These are phyloP conservation scores for Aptenodytes forsteri DNA, from an alignment of 2,113 vertebrate genomes.

Conservation along the genomic window DNA sequence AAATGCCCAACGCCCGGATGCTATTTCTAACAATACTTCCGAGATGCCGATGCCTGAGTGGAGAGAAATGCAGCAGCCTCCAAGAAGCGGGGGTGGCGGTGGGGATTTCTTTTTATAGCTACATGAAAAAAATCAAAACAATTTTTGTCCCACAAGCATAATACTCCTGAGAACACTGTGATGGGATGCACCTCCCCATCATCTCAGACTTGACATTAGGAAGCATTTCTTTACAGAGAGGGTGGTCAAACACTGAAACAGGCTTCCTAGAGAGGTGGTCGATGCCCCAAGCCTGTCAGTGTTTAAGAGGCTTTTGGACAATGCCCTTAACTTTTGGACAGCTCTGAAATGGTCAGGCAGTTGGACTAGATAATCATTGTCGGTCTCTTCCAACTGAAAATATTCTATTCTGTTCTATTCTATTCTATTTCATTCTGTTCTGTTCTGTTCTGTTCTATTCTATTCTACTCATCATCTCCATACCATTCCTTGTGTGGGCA, in stretches of 20 bases:
- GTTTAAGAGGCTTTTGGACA: background rate
- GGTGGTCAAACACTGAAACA: background rate
- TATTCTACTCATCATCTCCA: background rate
- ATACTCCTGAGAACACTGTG: background rate
- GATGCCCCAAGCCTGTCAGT: too few relatives aligned
- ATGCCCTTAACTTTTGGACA: background rate
- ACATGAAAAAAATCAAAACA: background rate
- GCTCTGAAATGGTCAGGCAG: rapidly evolving
- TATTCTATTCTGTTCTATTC: background rate
- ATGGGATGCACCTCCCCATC: background rate
- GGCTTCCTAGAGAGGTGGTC: background rate
- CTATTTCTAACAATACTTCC: background rate
- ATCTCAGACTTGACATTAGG: background rate
- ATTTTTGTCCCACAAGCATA: background rate
- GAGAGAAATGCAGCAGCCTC: background rate
- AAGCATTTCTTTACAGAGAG: background rate
- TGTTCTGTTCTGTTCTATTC: background rate
- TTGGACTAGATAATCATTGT: background rate
- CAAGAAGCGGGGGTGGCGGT: background rate
- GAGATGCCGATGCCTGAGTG: background rate
- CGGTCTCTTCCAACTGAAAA: background rate
- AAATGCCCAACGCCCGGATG: rapidly evolving
- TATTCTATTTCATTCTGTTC: background rate
- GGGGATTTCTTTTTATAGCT: background rate
- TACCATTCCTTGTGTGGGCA: background rate